phyloP scores from a whole-genome alignment of 2,888 invertebrate genomes.

The Anodontia alba region DNA sequence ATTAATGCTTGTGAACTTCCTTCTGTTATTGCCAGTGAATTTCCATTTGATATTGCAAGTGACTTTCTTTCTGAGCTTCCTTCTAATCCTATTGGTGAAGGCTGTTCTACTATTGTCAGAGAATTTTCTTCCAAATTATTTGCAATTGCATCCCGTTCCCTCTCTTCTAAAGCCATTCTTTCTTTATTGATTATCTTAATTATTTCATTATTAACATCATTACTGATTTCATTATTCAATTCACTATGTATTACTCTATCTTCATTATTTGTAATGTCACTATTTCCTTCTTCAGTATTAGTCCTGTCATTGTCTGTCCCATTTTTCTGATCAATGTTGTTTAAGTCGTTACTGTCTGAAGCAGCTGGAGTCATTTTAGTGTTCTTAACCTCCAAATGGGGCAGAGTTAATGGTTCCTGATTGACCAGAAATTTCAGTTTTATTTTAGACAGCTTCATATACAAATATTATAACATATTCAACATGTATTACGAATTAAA shows the following conservation, averaged over 20 bases:
- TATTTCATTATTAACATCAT: background rate
- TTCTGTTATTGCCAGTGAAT: no score
- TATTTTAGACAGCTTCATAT: no score
- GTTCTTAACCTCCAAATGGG: background rate
- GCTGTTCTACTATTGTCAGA: no score
- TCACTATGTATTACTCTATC: background rate
- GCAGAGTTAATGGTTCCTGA: constrained; percentile 5
- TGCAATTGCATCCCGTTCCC: background rate
- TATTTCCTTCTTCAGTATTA: background rate
- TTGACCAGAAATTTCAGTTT: background rate
- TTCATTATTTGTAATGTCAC: background rate
- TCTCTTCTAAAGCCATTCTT: no score
- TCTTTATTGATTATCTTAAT: no score
- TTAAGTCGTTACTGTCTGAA: background rate
- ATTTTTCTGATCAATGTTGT: background rate
- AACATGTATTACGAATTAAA: no score
- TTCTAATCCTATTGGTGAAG: no score
- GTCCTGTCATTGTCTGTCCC: background rate
- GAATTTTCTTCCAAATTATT: background rate
- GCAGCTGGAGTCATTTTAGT: background rate
- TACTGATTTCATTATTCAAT: background rate
- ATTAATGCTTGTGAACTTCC: constrained; percentile 12
- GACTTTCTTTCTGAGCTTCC: no score
- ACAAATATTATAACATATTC: no score
- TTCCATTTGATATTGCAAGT: no score